Evolutionary conservation across 2,888 invertebrate species (phyloP), one percentile per base, ranked within the genome.

Genomic region (Maniola hyperantus): DNA sequence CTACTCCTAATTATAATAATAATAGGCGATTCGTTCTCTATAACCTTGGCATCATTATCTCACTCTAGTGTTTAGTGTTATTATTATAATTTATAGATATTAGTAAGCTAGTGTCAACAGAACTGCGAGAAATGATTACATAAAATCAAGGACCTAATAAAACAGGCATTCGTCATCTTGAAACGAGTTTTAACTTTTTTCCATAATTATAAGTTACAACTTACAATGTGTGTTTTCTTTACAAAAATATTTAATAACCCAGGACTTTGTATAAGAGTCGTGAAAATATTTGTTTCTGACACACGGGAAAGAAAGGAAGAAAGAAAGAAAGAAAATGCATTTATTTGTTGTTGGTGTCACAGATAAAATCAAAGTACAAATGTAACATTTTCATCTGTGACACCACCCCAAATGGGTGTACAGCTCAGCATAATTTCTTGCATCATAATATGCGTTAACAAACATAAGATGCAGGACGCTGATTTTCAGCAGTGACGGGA

Each of bases 21-120:
- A 67, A 66, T 64, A 70, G 66, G 54, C 61, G 59, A 66, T 67
- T 65, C 65, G 64, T 67, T 63, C 65, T 50, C 65, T 63, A 51
- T 59, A 72, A 71, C 86, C 87, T 85, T 83, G 84, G 74, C 85
- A 80, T 77, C 77, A 73, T 81, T 83, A 80, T 78, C 78, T 75
- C 72, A 54, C 61, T 69, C 67, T 71, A 73, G 72, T 70, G 74
- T 68, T 81, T 78, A 78, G 76, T 75, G 69, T 69, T 72, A 78
- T 83, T 81, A 77, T 73, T 76, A 76, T 77, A 76, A 84, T 84
- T 83, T 73, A 74, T n/a, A n/a, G n/a, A n/a, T 73, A 69, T 70
- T 64, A 51, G 60, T 53, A 58, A 55, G 44, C 53, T 36, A 44
- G 26, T 62, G 65, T 55, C 42, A 61, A 65, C 34, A 10, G 33